Conservation (phyloP, 2,113 vertebrate species). For the Dicaeum eximium region DNA sequence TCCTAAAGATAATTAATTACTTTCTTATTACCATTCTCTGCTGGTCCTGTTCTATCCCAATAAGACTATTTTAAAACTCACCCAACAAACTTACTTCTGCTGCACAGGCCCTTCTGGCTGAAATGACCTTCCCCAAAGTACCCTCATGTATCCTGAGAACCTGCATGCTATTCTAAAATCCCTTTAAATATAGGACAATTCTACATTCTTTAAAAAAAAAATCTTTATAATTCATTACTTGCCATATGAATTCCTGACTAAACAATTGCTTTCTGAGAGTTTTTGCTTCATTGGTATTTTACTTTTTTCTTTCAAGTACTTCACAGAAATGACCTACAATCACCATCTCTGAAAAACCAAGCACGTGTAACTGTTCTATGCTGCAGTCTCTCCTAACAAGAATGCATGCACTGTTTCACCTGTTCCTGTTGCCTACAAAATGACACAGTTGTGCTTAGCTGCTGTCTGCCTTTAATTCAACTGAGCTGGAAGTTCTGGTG, state of each 20-base stretch:
- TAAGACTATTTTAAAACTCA: neutral
- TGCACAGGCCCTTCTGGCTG: neutral
- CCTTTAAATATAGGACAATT: neutral
- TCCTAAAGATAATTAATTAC: neutral
- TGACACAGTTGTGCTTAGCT: neutral
- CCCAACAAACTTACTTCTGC: neutral
- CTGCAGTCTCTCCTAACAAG: neutral
- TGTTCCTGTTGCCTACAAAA: neutral
- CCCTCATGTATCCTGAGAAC: neutral
- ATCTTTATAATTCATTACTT: neutral
- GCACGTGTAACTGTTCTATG: fast-evolving
- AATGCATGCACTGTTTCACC: neutral
- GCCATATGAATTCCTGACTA: neutral
- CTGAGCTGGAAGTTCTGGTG: neutral
- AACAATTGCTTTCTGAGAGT: neutral
- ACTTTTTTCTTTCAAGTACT: neutral
- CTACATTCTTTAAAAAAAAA: neutral
- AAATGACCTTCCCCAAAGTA: neutral
- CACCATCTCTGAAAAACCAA: neutral
- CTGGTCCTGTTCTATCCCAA: neutral
- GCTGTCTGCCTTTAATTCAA: neutral
- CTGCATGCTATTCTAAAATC: neutral
- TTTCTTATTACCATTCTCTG: neutral
- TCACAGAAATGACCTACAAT: neutral
- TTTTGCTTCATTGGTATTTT: neutral